phyloP scores from a whole-genome alignment of 2,797 vertebrate species.

The Lophius americanus region DNA sequence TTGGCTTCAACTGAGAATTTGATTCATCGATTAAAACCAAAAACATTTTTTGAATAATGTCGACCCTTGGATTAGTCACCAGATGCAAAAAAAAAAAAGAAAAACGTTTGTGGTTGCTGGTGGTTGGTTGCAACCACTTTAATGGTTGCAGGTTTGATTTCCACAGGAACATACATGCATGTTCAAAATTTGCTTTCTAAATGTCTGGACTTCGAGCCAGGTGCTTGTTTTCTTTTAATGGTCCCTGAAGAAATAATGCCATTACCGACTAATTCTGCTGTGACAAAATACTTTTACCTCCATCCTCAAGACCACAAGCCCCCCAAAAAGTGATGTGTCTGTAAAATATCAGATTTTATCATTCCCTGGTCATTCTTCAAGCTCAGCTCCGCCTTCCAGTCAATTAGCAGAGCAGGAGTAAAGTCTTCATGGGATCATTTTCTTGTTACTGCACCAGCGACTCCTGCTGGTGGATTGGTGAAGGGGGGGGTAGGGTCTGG shows the following conservation, averaged over 20 bases:
- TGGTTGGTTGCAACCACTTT: not conserved
- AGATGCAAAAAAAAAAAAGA: not conserved
- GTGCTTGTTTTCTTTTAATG: conserved; percentile 64
- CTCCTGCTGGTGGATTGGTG: conserved; percentile 23
- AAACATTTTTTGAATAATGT: not conserved
- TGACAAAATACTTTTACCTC: conserved; percentile 59
- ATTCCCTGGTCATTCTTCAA: conserved; percentile 26
- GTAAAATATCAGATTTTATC: conserved; percentile 44
- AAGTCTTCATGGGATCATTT: conserved; percentile 39
- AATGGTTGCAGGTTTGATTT: conserved; percentile 23
- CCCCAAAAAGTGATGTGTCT: conserved; percentile 28
- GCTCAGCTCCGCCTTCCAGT: conserved; percentile 29
- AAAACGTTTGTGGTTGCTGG: no score
- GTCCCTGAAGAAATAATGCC: conserved; percentile 59
- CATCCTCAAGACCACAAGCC: conserved; percentile 37
- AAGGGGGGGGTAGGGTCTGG: no score
- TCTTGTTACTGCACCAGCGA: conserved; percentile 30
- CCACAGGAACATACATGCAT: not conserved
- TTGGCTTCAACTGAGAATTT: not conserved
- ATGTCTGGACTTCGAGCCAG: conserved; percentile 55
- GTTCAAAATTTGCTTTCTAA: conserved; percentile 22
- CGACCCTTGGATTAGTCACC: conserved; percentile 4
- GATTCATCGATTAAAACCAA: not conserved
- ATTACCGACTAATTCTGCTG: conserved; percentile 59
- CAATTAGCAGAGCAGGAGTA: conserved; percentile 34